phyloP scores from a whole-genome alignment of 2,797 vertebrate species.

The Alexandromys oeconomus region DNA sequence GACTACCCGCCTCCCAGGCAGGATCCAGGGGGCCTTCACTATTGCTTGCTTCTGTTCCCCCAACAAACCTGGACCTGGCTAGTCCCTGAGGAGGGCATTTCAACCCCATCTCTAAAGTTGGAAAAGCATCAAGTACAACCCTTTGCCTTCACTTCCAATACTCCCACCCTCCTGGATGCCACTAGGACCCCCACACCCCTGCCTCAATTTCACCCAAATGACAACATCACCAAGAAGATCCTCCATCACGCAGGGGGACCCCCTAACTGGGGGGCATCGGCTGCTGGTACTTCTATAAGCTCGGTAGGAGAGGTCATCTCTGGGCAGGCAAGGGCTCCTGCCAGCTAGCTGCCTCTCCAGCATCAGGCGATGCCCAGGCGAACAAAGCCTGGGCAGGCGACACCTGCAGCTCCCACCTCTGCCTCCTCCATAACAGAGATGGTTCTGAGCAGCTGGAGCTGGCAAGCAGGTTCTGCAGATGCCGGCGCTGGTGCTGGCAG shows the following conservation, averaged over 20 bases:
- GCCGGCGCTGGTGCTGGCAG: neutral
- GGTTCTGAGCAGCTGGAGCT: neutral
- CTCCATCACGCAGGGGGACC: neutral
- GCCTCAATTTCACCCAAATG: constrained; percentile 48
- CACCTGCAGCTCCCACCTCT: neutral
- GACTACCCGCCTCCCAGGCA: too few relatives aligned
- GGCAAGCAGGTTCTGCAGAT: neutral
- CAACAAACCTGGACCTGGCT: neutral
- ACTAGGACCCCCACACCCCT: neutral
- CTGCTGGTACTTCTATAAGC: neutral
- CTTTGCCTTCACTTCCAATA: neutral
- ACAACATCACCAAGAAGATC: constrained; percentile 56
- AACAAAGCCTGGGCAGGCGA: constrained; percentile 48
- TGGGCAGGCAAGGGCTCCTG: neutral
- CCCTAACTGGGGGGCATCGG: neutral
- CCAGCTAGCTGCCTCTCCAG: neutral
- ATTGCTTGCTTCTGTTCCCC: too few relatives aligned
- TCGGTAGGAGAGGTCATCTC: neutral
- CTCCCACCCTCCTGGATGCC: neutral
- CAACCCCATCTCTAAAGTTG: neutral
- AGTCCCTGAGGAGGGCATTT: neutral
- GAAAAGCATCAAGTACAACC: neutral
- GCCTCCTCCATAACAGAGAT: neutral
- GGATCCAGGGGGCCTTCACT: neutral
- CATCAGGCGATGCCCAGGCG: neutral